These are phyloP conservation scores for Drosophila subsilvestris DNA, from an alignment of 2,888 invertebrate genomes.

Conservation along the genomic window DNA sequence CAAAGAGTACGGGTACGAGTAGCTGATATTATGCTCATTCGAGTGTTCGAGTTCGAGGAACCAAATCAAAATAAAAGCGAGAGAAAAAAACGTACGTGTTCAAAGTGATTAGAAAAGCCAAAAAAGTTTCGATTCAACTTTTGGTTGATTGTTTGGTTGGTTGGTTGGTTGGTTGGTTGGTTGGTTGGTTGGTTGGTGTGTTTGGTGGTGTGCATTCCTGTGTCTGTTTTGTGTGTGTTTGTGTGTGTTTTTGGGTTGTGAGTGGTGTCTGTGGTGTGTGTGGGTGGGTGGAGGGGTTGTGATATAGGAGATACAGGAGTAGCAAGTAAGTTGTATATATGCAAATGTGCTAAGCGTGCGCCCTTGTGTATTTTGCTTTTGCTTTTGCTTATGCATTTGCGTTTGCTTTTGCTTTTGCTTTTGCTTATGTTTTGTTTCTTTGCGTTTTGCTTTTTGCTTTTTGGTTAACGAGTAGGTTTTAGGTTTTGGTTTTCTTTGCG, in stretches of 20 bases:
- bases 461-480: slow-evolving; percentile 20
- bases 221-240: slow-evolving; percentile 21
- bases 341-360: slow-evolving; percentile 77
- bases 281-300: slow-evolving; percentile 37
- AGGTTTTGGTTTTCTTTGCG: slow-evolving; percentile 22
- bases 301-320: slow-evolving; percentile 25
- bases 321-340: slow-evolving; percentile 45
- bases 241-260: slow-evolving; percentile 33
- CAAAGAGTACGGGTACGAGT: slow-evolving; percentile 45
- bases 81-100: slow-evolving; percentile 41
- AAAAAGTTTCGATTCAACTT: slow-evolving; percentile 37
- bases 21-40: slow-evolving; percentile 70
- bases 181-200: background rate
- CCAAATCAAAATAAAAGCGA: slow-evolving; percentile 47
- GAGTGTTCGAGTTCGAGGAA: slow-evolving; percentile 49
- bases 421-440: slow-evolving; percentile 36
- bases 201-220: slow-evolving; percentile 32
- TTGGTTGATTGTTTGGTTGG: slow-evolving; percentile 7
- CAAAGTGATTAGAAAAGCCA: slow-evolving; percentile 44
- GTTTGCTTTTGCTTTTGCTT: slow-evolving; percentile 38
- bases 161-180: too few relatives aligned
- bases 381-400: slow-evolving; percentile 36
- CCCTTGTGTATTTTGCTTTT: slow-evolving; percentile 45
- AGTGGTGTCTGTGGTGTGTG: slow-evolving; percentile 35
- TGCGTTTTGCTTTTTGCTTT: slow-evolving; percentile 31